Evolutionary conservation across 2,113 vertebrate genomes (phyloP).

Genomic region (Lophius piscatorius): DNA sequence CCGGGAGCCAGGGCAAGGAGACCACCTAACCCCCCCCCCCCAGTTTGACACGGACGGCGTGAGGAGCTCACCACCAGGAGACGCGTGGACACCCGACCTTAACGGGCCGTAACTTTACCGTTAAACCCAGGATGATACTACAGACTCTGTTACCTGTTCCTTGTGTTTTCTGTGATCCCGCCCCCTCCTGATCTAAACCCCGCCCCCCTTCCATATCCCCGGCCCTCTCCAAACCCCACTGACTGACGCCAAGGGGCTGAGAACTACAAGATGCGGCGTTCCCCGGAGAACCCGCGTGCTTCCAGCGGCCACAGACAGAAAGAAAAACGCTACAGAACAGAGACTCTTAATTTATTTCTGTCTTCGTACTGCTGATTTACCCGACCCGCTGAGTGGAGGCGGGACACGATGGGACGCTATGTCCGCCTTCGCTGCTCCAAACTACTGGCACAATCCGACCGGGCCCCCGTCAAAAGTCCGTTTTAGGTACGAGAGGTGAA

Average conservation of each 20-base stretch:
- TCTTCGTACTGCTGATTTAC: slow-evolving; percentile 91
- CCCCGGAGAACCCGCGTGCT: slow-evolving; percentile 48
- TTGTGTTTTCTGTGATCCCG: slow-evolving; percentile 5
- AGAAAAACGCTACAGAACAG: slow-evolving; percentile 20
- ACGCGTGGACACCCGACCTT: slow-evolving; percentile 30
- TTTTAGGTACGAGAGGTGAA: slow-evolving; percentile 82
- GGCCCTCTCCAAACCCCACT: slow-evolving; percentile 8
- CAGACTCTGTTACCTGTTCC: slow-evolving; percentile 31
- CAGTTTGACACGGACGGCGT: slow-evolving; percentile 18
- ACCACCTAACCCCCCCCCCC: slow-evolving; percentile 83
- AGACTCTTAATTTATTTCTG: slow-evolving; percentile 74
- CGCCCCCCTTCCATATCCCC: neutral
- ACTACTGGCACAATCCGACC: slow-evolving; percentile 77
- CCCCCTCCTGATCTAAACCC: slow-evolving; percentile 39
- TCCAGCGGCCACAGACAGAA: slow-evolving; percentile 50
- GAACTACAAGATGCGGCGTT: slow-evolving; percentile 46
- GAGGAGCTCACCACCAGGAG: slow-evolving; percentile 25
- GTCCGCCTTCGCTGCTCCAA: slow-evolving; percentile 70
- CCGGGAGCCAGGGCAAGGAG: slow-evolving; percentile 96
- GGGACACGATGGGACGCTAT: slow-evolving; percentile 73
- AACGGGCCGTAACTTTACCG: slow-evolving; percentile 38
- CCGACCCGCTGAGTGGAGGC: slow-evolving; percentile 57
- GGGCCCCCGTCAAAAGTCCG: slow-evolving; percentile 23
- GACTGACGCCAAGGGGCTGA: slow-evolving; percentile 52
- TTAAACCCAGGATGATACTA: slow-evolving; percentile 48